Conservation (phyloP, 2,797 vertebrate genomes). For the Coranthus polyacanthus region DNA sequence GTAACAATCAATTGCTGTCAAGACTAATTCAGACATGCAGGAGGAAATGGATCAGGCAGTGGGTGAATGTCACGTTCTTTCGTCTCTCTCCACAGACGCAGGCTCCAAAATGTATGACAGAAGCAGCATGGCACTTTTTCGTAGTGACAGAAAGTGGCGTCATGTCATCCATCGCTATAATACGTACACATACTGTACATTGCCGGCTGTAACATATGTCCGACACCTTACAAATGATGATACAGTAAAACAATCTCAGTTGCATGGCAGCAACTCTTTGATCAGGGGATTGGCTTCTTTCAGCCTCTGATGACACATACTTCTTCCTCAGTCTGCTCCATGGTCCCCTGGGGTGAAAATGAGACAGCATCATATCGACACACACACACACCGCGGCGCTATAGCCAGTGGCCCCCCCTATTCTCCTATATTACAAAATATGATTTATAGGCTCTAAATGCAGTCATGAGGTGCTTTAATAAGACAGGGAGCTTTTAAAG, state of each 20-base stretch:
- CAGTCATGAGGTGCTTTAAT: slow-evolving; percentile 78
- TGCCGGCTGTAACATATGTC: slow-evolving; percentile 56
- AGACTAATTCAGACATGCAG: too few relatives aligned
- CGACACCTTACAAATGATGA: slow-evolving; percentile 54
- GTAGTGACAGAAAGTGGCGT: too few relatives aligned
- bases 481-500: slow-evolving; percentile 81
- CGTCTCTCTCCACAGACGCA: too few relatives aligned
- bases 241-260: slow-evolving; percentile 60
- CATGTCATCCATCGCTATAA: too few relatives aligned
- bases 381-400: slow-evolving; percentile 40
- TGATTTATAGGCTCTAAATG: slow-evolving; percentile 83
- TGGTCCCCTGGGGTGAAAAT: slow-evolving; percentile 75
- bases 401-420: slow-evolving; percentile 41
- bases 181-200: too few relatives aligned
- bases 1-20: too few relatives aligned
- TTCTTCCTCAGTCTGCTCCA: slow-evolving; percentile 15
- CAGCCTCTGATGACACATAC: slow-evolving; percentile 58
- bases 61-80: too few relatives aligned
- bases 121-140: too few relatives aligned
- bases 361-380: slow-evolving; percentile 74
- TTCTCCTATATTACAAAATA: slow-evolving; percentile 75
- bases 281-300: slow-evolving; percentile 71
- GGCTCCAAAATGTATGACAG: too few relatives aligned
- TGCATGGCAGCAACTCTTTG: slow-evolving; percentile 70
- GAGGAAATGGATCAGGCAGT: too few relatives aligned